Evolutionary conservation across 1,140 invertebrate genomes (phyloP).

Genomic region (Cydia pomonella): DNA sequence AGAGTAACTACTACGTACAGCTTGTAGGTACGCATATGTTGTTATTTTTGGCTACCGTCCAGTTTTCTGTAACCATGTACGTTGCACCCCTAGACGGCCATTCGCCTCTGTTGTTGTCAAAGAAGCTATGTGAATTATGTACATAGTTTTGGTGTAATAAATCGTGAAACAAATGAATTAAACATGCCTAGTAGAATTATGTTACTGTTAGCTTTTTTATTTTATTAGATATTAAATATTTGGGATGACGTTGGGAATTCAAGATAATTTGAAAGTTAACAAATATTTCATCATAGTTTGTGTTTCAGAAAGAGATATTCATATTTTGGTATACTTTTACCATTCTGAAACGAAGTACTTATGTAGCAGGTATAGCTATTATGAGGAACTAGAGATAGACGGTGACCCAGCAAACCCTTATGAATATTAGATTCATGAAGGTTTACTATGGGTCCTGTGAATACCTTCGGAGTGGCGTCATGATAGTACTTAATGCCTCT

Average conservation of each 20-base stretch:
- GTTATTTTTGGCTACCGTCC: slow-evolving; percentile 51
- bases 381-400: no score
- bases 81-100: slow-evolving; percentile 46
- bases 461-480: neutral
- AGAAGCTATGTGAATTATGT: slow-evolving; percentile 48
- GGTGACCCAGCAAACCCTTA: neutral
- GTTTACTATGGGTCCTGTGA: neutral
- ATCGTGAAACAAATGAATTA: slow-evolving; percentile 17
- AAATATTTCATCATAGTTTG: no score
- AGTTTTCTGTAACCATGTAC: slow-evolving; percentile 40
- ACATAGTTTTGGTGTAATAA: slow-evolving; percentile 7
- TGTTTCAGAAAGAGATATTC: no score
- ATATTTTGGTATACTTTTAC: no score
- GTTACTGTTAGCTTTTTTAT: neutral
- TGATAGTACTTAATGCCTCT: neutral
- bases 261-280: no score
- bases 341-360: no score
- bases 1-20: slow-evolving; percentile 30
- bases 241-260: neutral
- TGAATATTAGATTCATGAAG: slow-evolving; percentile 5
- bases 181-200: neutral
- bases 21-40: slow-evolving; percentile 45
- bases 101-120: slow-evolving; percentile 50
- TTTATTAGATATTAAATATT: neutral
- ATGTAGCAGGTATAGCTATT: neutral